Evolutionary conservation across 1,140 invertebrate species (phyloP), one percentile per base, ranked within the genome.

Genomic region (Diorhabda sublineata): DNA sequence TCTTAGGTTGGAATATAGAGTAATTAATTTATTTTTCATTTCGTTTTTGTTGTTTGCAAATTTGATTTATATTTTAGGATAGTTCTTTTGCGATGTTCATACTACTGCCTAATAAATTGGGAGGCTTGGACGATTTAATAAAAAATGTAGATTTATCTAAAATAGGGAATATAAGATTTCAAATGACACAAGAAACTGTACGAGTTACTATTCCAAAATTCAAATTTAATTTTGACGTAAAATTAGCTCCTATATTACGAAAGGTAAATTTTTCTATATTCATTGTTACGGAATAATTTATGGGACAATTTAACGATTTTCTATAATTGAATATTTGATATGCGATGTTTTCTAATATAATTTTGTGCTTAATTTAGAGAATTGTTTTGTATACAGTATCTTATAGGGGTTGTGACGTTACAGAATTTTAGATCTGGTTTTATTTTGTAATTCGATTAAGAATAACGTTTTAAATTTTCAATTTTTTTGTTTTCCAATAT

Each of bases 1-100:
- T 58, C 79, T 96, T 8, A 87, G 91, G 64, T 81, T 96, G 70
- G 92, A 93, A 0, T 96, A 95, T 75, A 82, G 85, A 79, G 90
- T 91, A 81, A 84, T 81, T 70, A 45, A 4, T n/a, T 9, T 41
- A 43, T 26, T 6, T 61, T 2, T 6, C 42, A 3, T 42, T 41
- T 61, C 7, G 4, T 41, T 26, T n/a, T 61, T 61, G 9, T 52
- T 52, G 47, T 52, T 6, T 6, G 9, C 2, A 5, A 6, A 52
- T 52, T 1, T 5, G 2, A 52, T 60, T 60, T 75, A 66, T 83
- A 82, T 61, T 74, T 8, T n/a, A 92, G 89, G 90, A 90, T 4
- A 84, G 85, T 45, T 89, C 88, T 77, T 89, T 87, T 69, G 84
- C 90, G 0, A 88, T 92, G 86, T 90, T 89, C 70, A 80, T 94